Conservation (phyloP, 2,113 vertebrate genomes). For the Cichladusa arquata region DNA sequence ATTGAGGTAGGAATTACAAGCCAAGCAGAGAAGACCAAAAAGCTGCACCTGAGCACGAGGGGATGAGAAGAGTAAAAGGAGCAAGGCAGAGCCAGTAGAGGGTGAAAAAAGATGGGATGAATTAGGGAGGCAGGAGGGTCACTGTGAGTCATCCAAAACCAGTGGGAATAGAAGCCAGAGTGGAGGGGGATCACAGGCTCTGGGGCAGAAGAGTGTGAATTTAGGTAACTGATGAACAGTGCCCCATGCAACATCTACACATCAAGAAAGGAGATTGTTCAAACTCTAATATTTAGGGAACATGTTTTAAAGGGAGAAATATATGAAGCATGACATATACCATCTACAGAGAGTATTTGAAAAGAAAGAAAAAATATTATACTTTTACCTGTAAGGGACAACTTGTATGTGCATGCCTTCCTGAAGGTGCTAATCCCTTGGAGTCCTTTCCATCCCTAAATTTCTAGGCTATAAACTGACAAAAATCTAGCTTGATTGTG, state of each 20-base stretch:
- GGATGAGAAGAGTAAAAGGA: background rate
- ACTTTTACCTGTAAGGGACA: accelerated
- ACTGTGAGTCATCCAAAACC: background rate
- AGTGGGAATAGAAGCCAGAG: background rate
- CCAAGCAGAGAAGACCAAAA: background rate
- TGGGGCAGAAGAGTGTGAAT: accelerated
- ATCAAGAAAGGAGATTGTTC: background rate
- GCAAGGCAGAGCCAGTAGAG: background rate
- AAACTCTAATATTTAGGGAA: background rate
- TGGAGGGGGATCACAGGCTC: background rate
- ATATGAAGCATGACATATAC: background rate
- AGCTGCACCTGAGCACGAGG: background rate
- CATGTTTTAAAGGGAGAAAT: background rate
- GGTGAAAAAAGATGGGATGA: background rate
- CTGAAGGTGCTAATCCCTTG: background rate
- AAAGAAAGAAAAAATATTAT: background rate
- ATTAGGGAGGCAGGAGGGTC: background rate
- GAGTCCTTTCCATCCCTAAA: background rate
- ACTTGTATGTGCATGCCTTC: background rate
- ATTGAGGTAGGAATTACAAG: background rate
- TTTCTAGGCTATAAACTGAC: background rate
- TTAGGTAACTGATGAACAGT: background rate
- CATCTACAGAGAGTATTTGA: background rate
- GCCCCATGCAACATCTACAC: background rate
- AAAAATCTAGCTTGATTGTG: background rate